Base-by-base conservation (phyloP, 2,888 invertebrate genomes). In the Acronicta aceris region DNA sequence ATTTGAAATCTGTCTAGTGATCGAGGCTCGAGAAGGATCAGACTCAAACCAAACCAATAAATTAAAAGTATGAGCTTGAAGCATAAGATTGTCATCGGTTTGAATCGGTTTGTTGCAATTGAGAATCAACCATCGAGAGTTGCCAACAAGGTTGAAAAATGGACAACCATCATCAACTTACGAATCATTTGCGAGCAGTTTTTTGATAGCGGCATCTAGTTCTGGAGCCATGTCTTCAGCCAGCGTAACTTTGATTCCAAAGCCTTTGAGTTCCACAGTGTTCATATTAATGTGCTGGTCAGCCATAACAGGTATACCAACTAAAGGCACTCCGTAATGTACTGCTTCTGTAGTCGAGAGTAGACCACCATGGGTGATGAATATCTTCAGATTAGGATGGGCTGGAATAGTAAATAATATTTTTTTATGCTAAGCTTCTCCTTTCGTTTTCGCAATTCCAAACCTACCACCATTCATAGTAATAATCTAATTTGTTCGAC, bases 291-390 rank as follows among this genome's bases (percentile, higher is more conserved):
- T 67, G 38, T 81, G 65, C 67, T 93, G 92, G 46, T 93, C 92
- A 21, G 81, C 89, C 30, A 85, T 66, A 0, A 89, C 77, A 2
- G 92, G 92, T 1, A 92, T 74, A 9, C 92, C 92, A 0, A 92
- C 83, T 0, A 91, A 60, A 9, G 92, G 92, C n/a, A 91, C 85
- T n/a, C 89, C 92, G 40, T 81, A 87, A 65, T 92, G 87, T 54
- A 91, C 74, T 0, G 92, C 84, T 76, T 92, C 92, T 8, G 87
- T 86, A 0, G 88, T 89, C 0, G 92, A 92, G 0, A 92, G 72
- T 50, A 84, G 88, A 10, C 92, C 92, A n/a, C 92, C 92, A 30
- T 92, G 92, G 0, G 91, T 88, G 27, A 92, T 85, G 67, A 92
- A 92, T 2, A 91, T 54, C 40, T 82, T 88, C 1, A 86, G 49